Evolutionary conservation across 2,888 invertebrate genomes (phyloP), one percentile per base, ranked within the genome.

Genomic region (Agonopterix alstromeriana): DNA sequence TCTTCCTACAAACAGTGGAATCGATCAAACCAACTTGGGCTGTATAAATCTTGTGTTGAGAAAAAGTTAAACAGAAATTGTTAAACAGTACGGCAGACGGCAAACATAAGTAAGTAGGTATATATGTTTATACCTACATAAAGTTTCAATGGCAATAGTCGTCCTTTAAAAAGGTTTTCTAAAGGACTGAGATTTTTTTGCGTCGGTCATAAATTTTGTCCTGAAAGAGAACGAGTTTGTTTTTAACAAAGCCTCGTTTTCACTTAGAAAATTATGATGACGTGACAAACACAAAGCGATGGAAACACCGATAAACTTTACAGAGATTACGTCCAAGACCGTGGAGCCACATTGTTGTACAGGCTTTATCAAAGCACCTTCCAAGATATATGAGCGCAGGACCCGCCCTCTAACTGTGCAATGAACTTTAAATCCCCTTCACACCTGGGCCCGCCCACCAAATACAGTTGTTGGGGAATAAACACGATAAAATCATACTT

Each of bases 371-470:
- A 78, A 70, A 71, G 70, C 73, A 65, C 66, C 71, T 69, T 66
- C 73, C 58, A 73, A 82, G 77, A 85, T 85, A 84, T 82, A 85
- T 72, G 81, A 70, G 71, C 68, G 54, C 51, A 61, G 57, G 73
- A 60, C 64, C 76, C 85, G 77, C 85, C 85, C 72, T 75, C 76
- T 70, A 72, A 71, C 81, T 82, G 81, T 73, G 78, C 82, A 82
- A 78, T 85, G 82, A 84, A 85, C 84, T 84, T 84, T 83, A 83
- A 82, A 82, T 77, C 75, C 80, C 73, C 77, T 73, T 72, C 64
- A 75, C 80, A 84, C 84, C 84, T 84, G 81, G 56, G 65, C 57
- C 75, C 80, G 79, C 82, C 81, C 79, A 77, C 78, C 70, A 69
- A 81, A 82, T 83, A 79, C 75, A 82, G 80, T 82, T 83, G 81